These are phyloP conservation scores for Indicator maculatus DNA, from an alignment of 2,113 vertebrate genomes.

Conservation along the genomic window DNA sequence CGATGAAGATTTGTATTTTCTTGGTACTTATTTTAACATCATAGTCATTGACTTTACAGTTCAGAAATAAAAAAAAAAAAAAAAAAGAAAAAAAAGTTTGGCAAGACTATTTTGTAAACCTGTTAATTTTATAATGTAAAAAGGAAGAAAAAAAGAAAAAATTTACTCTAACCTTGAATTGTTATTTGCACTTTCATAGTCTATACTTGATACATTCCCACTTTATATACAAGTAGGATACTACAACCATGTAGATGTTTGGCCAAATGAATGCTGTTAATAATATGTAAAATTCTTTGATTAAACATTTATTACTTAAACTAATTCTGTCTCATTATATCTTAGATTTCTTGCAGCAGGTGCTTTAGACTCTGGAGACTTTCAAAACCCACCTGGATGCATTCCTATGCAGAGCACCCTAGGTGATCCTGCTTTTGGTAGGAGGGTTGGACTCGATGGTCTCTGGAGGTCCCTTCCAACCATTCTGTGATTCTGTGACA, in stretches of 20 bases:
- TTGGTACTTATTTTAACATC: constrained; percentile 83
- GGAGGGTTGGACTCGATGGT: no score
- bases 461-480: no score
- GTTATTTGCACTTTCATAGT: constrained; percentile 99
- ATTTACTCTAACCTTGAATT: constrained; percentile 93
- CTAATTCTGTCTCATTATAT: constrained; percentile 73
- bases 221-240: constrained; percentile 89
- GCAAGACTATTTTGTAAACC: constrained; percentile 94
- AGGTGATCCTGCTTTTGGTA: no score
- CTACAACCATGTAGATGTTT: constrained; percentile 91
- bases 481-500: not conserved
- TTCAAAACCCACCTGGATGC: no score
- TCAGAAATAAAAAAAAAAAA: constrained; percentile 66
- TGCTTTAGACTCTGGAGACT: not conserved
- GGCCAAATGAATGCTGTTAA: constrained; percentile 93
- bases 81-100: constrained; percentile 69
- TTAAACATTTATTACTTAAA: constrained; percentile 89
- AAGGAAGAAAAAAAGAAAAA: constrained; percentile 7
- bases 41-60: constrained; percentile 80
- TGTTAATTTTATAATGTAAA: constrained; percentile 96
- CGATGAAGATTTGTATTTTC: constrained; percentile 84
- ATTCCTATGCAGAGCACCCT: no score
- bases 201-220: constrained; percentile 99
- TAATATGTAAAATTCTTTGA: constrained; percentile 86
- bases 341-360: constrained; percentile 27